phyloP scores from a whole-genome alignment of 2,888 invertebrate genomes.

The Steromphala cineraria region DNA sequence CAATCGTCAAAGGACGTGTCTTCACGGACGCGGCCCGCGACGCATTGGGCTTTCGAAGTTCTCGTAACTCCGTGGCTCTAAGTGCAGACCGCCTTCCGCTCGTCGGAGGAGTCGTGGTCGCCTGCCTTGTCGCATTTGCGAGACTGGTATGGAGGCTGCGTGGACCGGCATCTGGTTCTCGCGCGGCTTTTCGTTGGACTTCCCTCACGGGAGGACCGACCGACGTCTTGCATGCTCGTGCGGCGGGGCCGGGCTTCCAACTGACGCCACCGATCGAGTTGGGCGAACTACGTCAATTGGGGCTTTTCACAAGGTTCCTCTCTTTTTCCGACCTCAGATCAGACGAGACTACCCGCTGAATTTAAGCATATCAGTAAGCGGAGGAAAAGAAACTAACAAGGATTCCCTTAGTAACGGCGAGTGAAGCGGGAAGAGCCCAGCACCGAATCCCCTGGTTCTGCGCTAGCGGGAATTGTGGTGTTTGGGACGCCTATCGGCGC shows the following conservation, averaged over 20 bases:
- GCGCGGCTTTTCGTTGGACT: not conserved
- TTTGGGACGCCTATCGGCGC: too few species aligned
- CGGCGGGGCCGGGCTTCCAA: not conserved
- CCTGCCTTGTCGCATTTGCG: not conserved
- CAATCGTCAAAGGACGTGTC: not conserved
- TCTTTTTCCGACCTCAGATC: too few species aligned
- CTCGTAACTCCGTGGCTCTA: slow-evolving; percentile 16
- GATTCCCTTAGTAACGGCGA: too few species aligned
- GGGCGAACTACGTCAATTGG: too few species aligned
- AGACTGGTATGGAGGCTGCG: not conserved
- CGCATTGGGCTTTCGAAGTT: slow-evolving; percentile 12
- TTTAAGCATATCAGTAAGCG: too few species aligned
- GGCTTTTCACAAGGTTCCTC: too few species aligned
- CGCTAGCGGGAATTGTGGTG: too few species aligned
- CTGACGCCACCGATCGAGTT: too few species aligned
- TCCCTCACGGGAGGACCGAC: not conserved
- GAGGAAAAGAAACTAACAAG: too few species aligned
- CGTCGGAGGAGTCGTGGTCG: not conserved
- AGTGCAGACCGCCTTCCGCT: slow-evolving; percentile 13
- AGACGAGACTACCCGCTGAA: too few species aligned
- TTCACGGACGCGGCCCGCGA: not conserved
- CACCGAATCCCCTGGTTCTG: too few species aligned
- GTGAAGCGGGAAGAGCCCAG: too few species aligned
- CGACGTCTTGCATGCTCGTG: not conserved
- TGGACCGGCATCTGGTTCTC: not conserved